Evolutionary conservation across 2,797 vertebrate species (phyloP).

Genomic region (Oreonectes daqikongensis): DNA sequence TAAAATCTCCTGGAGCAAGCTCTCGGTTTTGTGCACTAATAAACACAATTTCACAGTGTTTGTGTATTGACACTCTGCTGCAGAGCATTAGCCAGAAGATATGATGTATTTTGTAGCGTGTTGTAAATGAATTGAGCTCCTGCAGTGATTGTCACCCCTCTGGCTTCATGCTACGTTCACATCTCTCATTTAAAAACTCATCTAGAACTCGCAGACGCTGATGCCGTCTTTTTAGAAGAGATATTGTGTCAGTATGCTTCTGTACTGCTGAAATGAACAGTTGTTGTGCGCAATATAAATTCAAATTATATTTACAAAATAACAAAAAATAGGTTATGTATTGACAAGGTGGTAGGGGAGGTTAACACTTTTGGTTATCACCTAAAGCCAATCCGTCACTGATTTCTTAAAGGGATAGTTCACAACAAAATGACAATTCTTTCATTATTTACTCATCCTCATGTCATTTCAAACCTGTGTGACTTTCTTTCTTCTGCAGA

Average conservation of each 20-base stretch:
- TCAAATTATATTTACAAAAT: neutral
- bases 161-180: slow-evolving; percentile 14
- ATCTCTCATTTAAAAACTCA: slow-evolving; percentile 9
- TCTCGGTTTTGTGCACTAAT: neutral
- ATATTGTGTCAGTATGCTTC: neutral
- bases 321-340: neutral
- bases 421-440: too few species aligned
- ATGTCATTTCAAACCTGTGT: too few species aligned
- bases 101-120: slow-evolving; percentile 31
- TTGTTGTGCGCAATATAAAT: neutral
- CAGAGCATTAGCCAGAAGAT: slow-evolving; percentile 3
- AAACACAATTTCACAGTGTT: neutral
- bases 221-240: slow-evolving; percentile 8
- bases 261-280: neutral
- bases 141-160: slow-evolving; percentile 20
- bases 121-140: slow-evolving; percentile 26
- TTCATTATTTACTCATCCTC: too few species aligned
- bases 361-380: neutral
- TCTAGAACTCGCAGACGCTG: slow-evolving; percentile 17
- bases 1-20: neutral
- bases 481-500: too few species aligned
- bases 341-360: too few species aligned
- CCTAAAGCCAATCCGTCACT: too few species aligned
- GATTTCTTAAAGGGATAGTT: too few species aligned
- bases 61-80: slow-evolving; percentile 4